Percentiles rank a stretch among this genome's conserved stretches.
phyloP scores from a whole-genome alignment of 2,888 invertebrate genomes.

The Sesia bembeciformis region DNA sequence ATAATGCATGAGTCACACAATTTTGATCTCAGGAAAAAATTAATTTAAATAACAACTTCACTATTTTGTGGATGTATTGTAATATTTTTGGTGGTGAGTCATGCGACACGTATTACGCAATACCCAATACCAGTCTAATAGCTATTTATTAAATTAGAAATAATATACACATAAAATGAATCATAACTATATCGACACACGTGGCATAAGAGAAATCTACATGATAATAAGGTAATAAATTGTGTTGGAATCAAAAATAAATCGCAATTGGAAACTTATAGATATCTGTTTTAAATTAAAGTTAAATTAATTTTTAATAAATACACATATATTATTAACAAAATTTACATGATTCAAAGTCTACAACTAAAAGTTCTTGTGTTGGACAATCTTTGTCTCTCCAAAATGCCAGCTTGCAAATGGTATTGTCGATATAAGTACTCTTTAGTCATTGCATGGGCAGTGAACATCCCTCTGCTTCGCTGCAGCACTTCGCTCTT shows the following conservation, averaged over 20 bases:
- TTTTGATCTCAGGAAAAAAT: constrained; percentile 2
- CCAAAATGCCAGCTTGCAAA: constrained; percentile 48
- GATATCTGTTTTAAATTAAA: too few species aligned
- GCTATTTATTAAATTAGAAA: constrained; percentile 37
- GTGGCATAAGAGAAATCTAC: constrained; percentile 19
- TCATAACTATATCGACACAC: constrained; percentile 31
- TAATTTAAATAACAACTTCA: constrained; percentile 1
- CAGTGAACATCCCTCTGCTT: constrained; percentile 62
- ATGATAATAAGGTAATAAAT: neutral
- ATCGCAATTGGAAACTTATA: neutral
- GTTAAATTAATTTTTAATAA: too few species aligned
- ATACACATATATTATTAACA: constrained; percentile 20
- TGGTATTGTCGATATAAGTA: constrained; percentile 66
- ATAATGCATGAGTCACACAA: neutral
- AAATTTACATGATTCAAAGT: constrained; percentile 8
- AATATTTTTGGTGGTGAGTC: constrained; percentile 60
- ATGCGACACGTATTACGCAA: constrained; percentile 51
- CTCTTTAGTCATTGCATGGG: constrained; percentile 68
- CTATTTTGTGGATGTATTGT: constrained; percentile 16
- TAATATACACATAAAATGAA: constrained; percentile 32
- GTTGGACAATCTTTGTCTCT: constrained; percentile 41
- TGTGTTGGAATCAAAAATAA: neutral
- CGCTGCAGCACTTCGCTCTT: constrained; percentile 38
- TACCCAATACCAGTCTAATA: constrained; percentile 53
- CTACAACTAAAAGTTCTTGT: constrained; percentile 11